Percentiles rank a stretch among this genome's conserved stretches.
Evolutionary conservation across 2,888 invertebrate species (phyloP).

Genomic region (Resseliella maxima): DNA sequence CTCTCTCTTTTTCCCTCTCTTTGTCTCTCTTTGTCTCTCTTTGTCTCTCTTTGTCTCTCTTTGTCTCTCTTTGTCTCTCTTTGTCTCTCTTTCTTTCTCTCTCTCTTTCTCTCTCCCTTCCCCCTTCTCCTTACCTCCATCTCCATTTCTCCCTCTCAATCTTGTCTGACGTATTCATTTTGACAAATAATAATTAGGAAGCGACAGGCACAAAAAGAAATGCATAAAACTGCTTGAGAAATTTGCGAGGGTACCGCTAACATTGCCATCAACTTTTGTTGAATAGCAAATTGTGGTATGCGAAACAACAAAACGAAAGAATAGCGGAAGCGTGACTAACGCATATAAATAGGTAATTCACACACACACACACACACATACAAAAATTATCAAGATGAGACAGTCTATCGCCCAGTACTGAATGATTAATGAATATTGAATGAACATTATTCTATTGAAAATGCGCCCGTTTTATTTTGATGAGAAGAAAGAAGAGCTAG

Average conservation of each 20-base stretch:
- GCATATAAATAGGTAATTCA: conserved; percentile 43
- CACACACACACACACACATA: neutral
- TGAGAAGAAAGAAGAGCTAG: neutral
- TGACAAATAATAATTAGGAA: conserved; percentile 38
- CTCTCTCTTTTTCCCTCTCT: no score
- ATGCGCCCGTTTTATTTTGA: neutral
- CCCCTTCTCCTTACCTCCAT: no score
- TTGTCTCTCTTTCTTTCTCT: no score
- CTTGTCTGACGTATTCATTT: conserved; percentile 2
- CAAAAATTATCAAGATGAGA: conserved; percentile 26
- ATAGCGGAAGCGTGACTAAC: conserved; percentile 48
- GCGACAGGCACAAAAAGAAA: neutral
- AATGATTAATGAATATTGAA: conserved; percentile 51
- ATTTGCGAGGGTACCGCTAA: neutral
- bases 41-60: no score
- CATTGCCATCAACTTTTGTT: neutral
- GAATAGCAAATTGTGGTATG: neutral
- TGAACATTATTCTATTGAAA: conserved; percentile 31
- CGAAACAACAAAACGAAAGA: neutral
- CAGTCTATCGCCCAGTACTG: neutral
- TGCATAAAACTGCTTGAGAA: neutral
- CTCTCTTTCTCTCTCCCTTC: no score
- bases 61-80: no score
- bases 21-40: no score
- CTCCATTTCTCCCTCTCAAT: neutral